These are phyloP conservation scores for Priocnemis perturbator DNA, from an alignment of 2,888 invertebrate genomes.

Conservation along the genomic window DNA sequence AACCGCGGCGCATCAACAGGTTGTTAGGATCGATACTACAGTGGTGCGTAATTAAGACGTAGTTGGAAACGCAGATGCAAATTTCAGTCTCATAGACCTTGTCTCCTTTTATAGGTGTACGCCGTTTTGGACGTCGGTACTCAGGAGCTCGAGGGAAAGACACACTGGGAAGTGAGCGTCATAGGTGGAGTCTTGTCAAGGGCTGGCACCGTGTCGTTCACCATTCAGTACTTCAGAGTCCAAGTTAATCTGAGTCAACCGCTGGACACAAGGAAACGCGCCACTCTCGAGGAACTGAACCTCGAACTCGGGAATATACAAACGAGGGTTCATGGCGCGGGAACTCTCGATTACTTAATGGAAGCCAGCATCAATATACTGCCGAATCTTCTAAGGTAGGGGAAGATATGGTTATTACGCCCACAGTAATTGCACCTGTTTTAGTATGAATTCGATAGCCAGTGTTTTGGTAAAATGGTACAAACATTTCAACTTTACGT, in stretches of 20 bases:
- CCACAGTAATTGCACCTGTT: neutral
- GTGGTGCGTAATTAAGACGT: no score
- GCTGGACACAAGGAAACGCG: constrained; percentile 85
- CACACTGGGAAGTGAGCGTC: constrained; percentile 86
- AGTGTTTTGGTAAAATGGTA: neutral
- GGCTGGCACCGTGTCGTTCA: constrained; percentile 85
- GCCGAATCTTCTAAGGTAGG: constrained; percentile 85
- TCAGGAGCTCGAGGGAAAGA: constrained; percentile 85
- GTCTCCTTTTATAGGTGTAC: constrained; percentile 67
- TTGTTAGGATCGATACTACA: no score
- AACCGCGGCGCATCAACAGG: no score
- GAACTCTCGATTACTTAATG: constrained; percentile 89
- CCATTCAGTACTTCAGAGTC: constrained; percentile 86
- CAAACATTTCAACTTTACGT: no score
- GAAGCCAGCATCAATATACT: constrained; percentile 89
- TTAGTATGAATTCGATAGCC: neutral
- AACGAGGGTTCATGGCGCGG: constrained; percentile 88
- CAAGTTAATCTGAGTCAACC: constrained; percentile 84
- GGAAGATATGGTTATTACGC: neutral
- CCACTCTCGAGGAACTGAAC: constrained; percentile 84
- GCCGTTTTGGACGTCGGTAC: constrained; percentile 86
- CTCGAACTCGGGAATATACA: constrained; percentile 91
- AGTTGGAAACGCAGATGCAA: no score
- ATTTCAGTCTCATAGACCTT: no score
- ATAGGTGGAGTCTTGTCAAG: constrained; percentile 82